phyloP scores from a whole-genome alignment of 2,113 vertebrate genomes.

The Antigone vipio region DNA sequence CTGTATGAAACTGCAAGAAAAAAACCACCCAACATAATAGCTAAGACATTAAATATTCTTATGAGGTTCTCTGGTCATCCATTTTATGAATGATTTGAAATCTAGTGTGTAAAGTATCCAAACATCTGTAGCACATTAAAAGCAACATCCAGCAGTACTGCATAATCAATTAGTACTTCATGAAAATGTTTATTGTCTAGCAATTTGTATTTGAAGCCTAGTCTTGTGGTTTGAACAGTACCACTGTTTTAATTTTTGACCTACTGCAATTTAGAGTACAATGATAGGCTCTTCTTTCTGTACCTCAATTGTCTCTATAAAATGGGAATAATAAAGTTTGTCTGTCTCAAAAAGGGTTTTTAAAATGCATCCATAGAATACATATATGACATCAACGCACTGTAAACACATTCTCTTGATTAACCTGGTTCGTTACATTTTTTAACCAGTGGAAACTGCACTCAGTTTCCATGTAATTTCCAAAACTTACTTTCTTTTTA shows the following conservation, averaged over 20 bases:
- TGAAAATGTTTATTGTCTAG: not conserved
- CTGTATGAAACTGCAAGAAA: not conserved
- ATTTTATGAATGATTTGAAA: not conserved
- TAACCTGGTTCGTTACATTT: not conserved
- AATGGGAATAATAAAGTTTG: not conserved
- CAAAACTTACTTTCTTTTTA: not conserved
- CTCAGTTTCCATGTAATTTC: not conserved
- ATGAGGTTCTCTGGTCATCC: not conserved
- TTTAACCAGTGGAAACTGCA: not conserved
- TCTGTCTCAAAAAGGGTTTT: not conserved
- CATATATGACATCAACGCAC: accelerated
- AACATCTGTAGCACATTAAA: conserved; percentile 1
- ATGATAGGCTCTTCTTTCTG: not conserved
- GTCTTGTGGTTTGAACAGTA: not conserved
- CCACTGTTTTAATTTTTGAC: not conserved
- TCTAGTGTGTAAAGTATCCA: not conserved
- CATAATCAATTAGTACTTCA: not conserved
- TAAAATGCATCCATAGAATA: not conserved
- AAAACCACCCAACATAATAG: not conserved
- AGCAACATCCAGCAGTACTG: not conserved
- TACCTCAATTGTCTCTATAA: not conserved
- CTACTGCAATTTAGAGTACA: not conserved
- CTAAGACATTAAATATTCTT: not conserved
- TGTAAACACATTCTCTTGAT: not conserved
- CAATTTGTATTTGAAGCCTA: not conserved